A percentile compares a stretch with the other conserved stretches of the same genome.
Conservation (phyloP, 2,888 invertebrate species). For the Limnephilus auricula region DNA sequence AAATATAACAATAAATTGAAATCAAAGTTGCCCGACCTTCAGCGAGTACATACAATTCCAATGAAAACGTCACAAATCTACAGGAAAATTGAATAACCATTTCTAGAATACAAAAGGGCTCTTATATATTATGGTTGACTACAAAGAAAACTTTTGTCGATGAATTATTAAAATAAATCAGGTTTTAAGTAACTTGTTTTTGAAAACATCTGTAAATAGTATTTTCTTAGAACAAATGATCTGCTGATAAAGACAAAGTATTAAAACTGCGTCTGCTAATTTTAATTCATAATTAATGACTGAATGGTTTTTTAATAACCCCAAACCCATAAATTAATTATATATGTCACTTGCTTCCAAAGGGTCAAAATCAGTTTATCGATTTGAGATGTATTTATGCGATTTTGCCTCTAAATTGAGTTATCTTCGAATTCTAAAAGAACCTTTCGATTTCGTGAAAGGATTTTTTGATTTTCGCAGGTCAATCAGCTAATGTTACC, state of each 20-base stretch:
- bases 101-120: conserved; percentile 15
- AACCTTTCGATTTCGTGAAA: too few species aligned
- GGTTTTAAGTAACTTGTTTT: background rate
- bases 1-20: conserved; percentile 62
- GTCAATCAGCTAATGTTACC: too few species aligned
- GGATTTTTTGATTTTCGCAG: too few species aligned
- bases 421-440: too few species aligned
- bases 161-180: background rate
- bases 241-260: background rate
- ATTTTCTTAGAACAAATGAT: background rate
- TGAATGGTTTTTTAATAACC: background rate
- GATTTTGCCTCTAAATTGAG: too few species aligned
- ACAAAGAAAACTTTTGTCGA: conserved; percentile 27
- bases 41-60: conserved; percentile 34
- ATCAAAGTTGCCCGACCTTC: conserved; percentile 46
- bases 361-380: too few species aligned
- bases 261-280: background rate
- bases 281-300: background rate
- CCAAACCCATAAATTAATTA: background rate
- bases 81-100: conserved; percentile 41
- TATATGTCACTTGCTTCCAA: background rate
- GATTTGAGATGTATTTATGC: too few species aligned
- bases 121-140: conserved; percentile 15
- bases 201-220: background rate
- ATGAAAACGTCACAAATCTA: conserved; percentile 50